phyloP scores from a whole-genome alignment of 2,113 vertebrate species.

The Poeciliopsis turrubarensis region DNA sequence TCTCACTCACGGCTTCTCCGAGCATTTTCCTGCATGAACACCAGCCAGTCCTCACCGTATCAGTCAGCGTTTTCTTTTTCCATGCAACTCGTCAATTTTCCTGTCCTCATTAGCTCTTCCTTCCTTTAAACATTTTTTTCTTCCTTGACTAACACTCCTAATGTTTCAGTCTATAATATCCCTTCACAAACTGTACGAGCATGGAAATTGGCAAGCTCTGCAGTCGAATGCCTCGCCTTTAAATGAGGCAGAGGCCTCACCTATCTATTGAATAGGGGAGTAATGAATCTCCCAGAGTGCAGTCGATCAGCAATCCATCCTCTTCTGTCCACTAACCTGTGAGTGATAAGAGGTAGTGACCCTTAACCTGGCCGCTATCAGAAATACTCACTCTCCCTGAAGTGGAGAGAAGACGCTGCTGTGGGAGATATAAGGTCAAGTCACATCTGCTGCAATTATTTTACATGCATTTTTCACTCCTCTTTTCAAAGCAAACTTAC shows the following conservation, averaged over 20 bases:
- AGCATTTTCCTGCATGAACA: background rate
- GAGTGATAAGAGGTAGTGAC: conserved; percentile 42
- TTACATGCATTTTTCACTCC: conserved; percentile 7
- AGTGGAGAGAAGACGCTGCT: conserved; percentile 29
- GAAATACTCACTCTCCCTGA: conserved; percentile 6
- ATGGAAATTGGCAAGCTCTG: conserved; percentile 7
- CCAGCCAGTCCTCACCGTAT: conserved; percentile 10
- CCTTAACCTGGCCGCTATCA: conserved; percentile 54
- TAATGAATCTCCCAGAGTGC: conserved; percentile 50
- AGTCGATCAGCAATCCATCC: conserved; percentile 50
- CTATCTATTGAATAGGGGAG: conserved; percentile 28
- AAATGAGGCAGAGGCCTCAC: conserved; percentile 41
- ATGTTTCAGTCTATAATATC: conserved; percentile 11
- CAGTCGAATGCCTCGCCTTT: conserved; percentile 13
- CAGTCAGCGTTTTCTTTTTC: conserved; percentile 16
- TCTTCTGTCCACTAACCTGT: conserved; percentile 41
- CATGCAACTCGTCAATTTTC: background rate
- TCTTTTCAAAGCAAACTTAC: background rate
- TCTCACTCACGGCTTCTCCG: background rate
- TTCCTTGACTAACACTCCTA: conserved; percentile 6
- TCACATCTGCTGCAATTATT: conserved; percentile 19
- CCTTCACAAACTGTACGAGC: conserved; percentile 1
- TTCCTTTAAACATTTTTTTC: background rate
- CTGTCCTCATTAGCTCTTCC: background rate
- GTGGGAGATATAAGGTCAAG: conserved; percentile 26